Conservation (phyloP, 2,113 vertebrate species). For the Scytalopus superciliaris region DNA sequence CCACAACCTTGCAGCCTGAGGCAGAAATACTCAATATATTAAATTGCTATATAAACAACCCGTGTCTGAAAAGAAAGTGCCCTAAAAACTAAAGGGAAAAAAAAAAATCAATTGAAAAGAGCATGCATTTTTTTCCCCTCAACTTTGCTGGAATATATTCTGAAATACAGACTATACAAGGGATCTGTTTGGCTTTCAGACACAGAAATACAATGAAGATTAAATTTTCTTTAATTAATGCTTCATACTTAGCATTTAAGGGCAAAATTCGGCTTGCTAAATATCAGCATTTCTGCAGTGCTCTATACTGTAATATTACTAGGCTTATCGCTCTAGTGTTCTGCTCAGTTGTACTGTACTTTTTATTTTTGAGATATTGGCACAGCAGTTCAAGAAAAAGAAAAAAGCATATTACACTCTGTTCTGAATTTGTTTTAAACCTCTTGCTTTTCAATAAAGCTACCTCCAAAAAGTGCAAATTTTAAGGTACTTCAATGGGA, state of each 20-base stretch:
- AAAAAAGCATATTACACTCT: not conserved
- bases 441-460: constrained; percentile 12
- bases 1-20: constrained; percentile 37
- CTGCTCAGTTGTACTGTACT: constrained; percentile 4
- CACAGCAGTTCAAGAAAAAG: not conserved
- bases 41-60: constrained; percentile 47
- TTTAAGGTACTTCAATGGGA: constrained; percentile 36
- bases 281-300: not conserved
- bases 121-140: not conserved
- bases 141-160: not conserved
- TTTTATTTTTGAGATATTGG: constrained; percentile 19
- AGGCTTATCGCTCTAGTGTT: not conserved
- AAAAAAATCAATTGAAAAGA: not conserved
- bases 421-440: not conserved
- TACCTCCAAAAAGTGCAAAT: not conserved
- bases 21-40: constrained; percentile 54
- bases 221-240: constrained; percentile 14
- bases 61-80: constrained; percentile 13
- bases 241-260: not conserved
- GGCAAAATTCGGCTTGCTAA: not conserved
- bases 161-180: not conserved
- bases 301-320: not conserved
- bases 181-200: not conserved
- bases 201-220: not conserved
- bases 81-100: not conserved